Evolutionary conservation across 2,888 invertebrate genomes (phyloP), one percentile per base, ranked within the genome.

Genomic region (Blastobasis lacticolella): DNA sequence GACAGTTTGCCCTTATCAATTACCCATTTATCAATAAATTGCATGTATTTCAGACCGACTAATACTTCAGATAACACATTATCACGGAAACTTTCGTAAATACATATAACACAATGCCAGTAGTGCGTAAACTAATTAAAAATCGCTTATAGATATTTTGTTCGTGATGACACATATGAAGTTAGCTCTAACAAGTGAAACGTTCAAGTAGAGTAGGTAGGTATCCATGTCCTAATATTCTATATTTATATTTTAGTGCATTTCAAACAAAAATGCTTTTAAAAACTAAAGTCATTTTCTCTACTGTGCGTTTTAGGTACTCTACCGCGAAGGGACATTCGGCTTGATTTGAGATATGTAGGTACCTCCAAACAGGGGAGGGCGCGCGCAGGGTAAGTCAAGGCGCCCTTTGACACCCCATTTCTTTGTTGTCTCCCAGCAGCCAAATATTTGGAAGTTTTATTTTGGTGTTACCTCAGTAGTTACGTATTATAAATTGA

Each of bases 31-130:
- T 53, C 43, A 40, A 38, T 49, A 38, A 50, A 50, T 50, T 50
- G 46, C 50, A 49, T 37, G 41, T 46, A 46, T 46, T 50, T 42
- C 46, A 10, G 60, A 58, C 58, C 57, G 59, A 58, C 62, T 53
- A 54, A 51, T 60, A 64, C 63, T 73, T 54, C 50, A 71, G 82
- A 80, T 82, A 80, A 70, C 58, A 8, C 48, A 55, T 67, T 76
- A 75, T 75, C 75, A 58, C 42, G 69, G 63, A 69, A 73, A 71
- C 62, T 66, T 66, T 53, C 6, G 23, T 23, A 23, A 23, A 23
- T 23, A 23, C 3, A 3, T 23, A 23, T 23, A 23, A 3, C 23
- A 2, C 23, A 23, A 23, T 3, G 23, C 23, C 23, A 2, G 23
- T 23, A 23, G 23, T 23, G 23, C 23, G 23, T 23, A 23, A 23